These are phyloP conservation scores for Apamea sordens DNA, from an alignment of 2,888 invertebrate genomes.

Conservation along the genomic window DNA sequence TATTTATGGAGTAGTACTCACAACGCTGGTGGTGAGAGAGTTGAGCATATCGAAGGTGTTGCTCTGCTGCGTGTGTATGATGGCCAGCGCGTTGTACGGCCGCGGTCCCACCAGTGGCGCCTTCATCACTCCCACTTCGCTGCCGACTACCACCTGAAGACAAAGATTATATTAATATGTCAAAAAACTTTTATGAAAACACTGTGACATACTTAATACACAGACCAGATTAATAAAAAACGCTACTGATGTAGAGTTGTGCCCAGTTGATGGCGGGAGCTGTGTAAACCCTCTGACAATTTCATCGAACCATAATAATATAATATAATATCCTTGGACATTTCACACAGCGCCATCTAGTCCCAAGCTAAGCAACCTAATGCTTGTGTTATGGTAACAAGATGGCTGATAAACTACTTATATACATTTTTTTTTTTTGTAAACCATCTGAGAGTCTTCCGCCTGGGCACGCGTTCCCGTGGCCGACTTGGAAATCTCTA, in stretches of 20 bases:
- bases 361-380: too few relatives aligned
- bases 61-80: conserved; percentile 89
- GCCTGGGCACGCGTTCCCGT: too few relatives aligned
- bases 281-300: background rate
- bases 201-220: background rate
- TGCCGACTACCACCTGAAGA: conserved; percentile 84
- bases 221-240: background rate
- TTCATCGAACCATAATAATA: background rate
- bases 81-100: conserved; percentile 88
- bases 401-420: too few relatives aligned
- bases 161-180: background rate
- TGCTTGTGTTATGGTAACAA: too few relatives aligned
- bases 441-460: background rate
- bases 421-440: too few relatives aligned
- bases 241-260: background rate
- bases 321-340: too few relatives aligned
- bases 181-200: background rate
- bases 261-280: background rate
- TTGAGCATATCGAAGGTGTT: conserved; percentile 90
- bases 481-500: background rate
- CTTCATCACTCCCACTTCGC: conserved; percentile 87
- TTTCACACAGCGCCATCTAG: too few relatives aligned
- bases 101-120: conserved; percentile 84
- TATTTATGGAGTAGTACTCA: conserved; percentile 70
- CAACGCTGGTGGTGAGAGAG: conserved; percentile 88